These are phyloP conservation scores for Poecilus cupreus DNA, from an alignment of 2,888 invertebrate genomes.

Conservation along the genomic window DNA sequence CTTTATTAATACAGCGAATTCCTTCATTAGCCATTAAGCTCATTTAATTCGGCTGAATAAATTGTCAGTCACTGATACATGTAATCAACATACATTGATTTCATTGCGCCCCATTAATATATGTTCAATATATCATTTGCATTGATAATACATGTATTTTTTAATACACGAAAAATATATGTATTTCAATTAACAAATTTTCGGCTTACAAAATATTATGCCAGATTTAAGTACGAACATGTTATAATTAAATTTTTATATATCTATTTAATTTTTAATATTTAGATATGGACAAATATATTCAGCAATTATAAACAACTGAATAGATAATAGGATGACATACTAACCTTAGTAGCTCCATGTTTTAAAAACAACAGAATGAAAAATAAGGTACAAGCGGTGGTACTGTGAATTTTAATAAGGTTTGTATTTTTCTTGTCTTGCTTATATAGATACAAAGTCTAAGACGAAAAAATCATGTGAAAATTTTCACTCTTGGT, in stretches of 20 bases:
- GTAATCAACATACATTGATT: conserved; percentile 44
- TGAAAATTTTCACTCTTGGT: no score
- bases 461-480: no score
- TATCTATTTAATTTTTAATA: not conserved
- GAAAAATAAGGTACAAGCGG: no score
- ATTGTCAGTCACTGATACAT: conserved; percentile 41
- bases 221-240: not conserved
- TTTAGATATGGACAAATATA: no score
- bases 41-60: conserved; percentile 40
- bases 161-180: not conserved
- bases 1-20: conserved; percentile 26
- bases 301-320: no score
- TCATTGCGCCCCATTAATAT: conserved; percentile 40
- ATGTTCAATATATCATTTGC: conserved; percentile 42
- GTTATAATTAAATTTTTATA: not conserved
- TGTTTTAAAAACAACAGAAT: no score
- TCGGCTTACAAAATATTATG: conserved; percentile 17
- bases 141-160: conserved; percentile 31
- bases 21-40: conserved; percentile 41
- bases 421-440: no score
- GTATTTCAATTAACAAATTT: conserved; percentile 31
- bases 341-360: no score
- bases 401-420: no score
- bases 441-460: no score
- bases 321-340: no score